Evolutionary conservation across 2,797 vertebrate genomes (phyloP).

Genomic region (Varecia variegata): DNA sequence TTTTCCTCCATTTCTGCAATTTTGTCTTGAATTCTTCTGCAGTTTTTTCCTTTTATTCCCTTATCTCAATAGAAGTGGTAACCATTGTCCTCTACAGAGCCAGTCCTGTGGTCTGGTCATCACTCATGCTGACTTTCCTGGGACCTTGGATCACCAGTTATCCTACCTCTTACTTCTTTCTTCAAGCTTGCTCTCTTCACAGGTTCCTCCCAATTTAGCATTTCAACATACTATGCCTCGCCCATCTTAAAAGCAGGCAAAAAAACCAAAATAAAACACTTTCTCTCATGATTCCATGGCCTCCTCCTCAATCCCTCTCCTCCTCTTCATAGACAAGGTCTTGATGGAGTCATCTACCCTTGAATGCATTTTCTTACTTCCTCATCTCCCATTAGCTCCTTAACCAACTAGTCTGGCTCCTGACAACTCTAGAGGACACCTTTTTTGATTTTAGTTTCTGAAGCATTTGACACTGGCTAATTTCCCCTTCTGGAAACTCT

Average conservation of each 20-base stretch:
- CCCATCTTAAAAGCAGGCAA: background rate
- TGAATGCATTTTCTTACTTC: background rate
- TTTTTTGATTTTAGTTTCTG: background rate
- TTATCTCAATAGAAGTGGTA: background rate
- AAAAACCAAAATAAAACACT: background rate
- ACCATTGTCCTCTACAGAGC: background rate
- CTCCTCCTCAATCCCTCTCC: background rate
- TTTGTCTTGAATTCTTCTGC: background rate
- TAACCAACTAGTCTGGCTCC: background rate
- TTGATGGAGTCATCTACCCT: background rate
- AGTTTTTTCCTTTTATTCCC: background rate
- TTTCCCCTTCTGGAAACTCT: background rate
- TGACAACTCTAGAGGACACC: background rate
- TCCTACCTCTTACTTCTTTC: background rate
- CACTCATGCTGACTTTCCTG: background rate
- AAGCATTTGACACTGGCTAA: background rate
- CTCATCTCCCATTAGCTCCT: background rate
- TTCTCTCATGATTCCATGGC: background rate
- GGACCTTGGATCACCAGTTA: background rate
- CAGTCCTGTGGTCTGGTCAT: background rate
- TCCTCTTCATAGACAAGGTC: background rate
- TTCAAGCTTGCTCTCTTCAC: background rate
- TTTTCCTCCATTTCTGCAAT: background rate
- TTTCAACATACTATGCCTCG: background rate
- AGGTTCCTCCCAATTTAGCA: background rate